Evolutionary conservation across 2,113 vertebrate species (phyloP).

Genomic region (Apodemus speciosus): DNA sequence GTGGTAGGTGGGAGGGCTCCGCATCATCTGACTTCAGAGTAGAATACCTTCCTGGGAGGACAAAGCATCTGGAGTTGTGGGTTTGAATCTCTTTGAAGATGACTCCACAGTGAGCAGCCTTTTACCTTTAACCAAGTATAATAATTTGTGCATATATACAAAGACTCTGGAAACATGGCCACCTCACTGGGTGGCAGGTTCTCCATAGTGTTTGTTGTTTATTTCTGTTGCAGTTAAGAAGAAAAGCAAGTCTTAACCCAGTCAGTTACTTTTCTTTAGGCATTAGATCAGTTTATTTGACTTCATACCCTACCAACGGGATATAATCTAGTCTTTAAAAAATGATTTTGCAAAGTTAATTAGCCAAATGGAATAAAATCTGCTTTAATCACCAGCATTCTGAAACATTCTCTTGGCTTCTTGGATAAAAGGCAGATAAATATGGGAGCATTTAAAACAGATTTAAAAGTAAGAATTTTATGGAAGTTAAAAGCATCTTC

Average conservation of each 20-base stretch:
- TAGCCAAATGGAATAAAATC: neutral
- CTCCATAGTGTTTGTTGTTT: conserved; percentile 22
- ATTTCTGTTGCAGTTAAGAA: neutral
- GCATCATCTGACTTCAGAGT: neutral
- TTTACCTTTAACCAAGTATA: neutral
- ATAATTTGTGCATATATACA: neutral
- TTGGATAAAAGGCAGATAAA: conserved; percentile 5
- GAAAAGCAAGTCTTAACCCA: neutral
- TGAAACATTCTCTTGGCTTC: neutral
- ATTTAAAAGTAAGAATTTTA: conserved; percentile 42
- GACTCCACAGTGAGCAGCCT: neutral
- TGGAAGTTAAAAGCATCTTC: neutral
- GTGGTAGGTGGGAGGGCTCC: too few species aligned
- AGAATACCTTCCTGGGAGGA: neutral
- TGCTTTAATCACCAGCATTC: neutral
- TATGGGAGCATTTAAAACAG: neutral
- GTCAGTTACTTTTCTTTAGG: conserved; percentile 21
- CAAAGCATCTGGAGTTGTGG: neutral
- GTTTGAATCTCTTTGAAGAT: conserved; percentile 41
- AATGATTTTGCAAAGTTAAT: conserved; percentile 53
- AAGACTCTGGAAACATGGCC: neutral
- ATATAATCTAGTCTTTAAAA: conserved; percentile 3
- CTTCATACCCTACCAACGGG: neutral
- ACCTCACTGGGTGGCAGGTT: neutral
- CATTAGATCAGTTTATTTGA: conserved; percentile 1